These are phyloP conservation scores for Marronus borbonicus DNA, from an alignment of 2,888 invertebrate genomes.

Conservation along the genomic window DNA sequence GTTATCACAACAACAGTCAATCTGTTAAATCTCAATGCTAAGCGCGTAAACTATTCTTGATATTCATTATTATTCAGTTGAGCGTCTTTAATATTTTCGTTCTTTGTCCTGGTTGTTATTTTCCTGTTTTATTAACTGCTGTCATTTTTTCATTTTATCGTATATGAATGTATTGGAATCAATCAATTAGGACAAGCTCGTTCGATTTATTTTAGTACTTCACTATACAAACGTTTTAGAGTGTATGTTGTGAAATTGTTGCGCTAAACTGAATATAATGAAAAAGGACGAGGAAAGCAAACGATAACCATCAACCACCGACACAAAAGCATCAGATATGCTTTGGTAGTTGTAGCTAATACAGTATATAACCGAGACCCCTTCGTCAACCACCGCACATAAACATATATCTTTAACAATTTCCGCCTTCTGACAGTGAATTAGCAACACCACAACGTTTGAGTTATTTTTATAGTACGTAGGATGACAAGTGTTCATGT, in stretches of 20 bases:
- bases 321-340: slow-evolving; percentile 25
- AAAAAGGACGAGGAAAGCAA: not conserved
- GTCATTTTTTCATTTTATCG: too few species aligned
- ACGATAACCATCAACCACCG: slow-evolving; percentile 7
- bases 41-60: too few species aligned
- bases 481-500: slow-evolving; percentile 66
- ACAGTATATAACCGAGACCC: not conserved
- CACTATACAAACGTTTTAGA: too few species aligned
- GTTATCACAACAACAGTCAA: too few species aligned
- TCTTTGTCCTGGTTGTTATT: too few species aligned
- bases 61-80: too few species aligned
- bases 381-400: slow-evolving; percentile 9
- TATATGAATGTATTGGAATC: too few species aligned
- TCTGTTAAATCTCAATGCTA: too few species aligned
- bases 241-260: not conserved
- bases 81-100: too few species aligned
- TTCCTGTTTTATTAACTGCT: too few species aligned
- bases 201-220: too few species aligned
- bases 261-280: not conserved
- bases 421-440: slow-evolving; percentile 57
- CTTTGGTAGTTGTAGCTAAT: not conserved
- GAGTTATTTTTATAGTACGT: slow-evolving; percentile 65
- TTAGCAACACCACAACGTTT: slow-evolving; percentile 59
- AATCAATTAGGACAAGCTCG: too few species aligned
- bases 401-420: slow-evolving; percentile 54